Evolutionary conservation across 2,797 vertebrate genomes (phyloP).

Genomic region (Pempheris klunzingeri): DNA sequence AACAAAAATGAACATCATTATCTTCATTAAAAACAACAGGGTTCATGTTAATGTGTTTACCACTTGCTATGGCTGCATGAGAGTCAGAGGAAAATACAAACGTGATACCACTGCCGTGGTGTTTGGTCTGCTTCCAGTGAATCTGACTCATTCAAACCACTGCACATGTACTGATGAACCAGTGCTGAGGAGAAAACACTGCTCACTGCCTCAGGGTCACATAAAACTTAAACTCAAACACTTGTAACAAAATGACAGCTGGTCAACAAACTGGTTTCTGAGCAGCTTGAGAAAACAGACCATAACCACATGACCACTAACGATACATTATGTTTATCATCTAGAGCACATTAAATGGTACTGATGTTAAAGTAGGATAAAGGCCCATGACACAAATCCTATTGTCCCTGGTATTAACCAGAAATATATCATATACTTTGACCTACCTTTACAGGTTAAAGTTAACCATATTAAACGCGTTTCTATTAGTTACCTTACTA

Average conservation of each 20-base stretch:
- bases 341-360: not conserved
- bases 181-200: not conserved
- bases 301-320: too few relatives aligned
- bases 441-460: not conserved
- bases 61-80: not conserved
- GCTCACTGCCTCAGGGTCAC: not conserved
- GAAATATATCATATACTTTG: not conserved
- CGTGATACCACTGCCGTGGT: not conserved
- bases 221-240: not conserved
- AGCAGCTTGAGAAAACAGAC: not conserved
- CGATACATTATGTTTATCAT: too few relatives aligned
- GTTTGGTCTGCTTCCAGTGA: conserved; percentile 18
- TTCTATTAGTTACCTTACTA: not conserved
- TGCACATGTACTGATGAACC: not conserved
- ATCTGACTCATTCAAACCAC: conserved; percentile 10
- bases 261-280: not conserved
- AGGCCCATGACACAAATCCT: not conserved
- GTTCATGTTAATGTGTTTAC: not conserved
- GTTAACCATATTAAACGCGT: not conserved
- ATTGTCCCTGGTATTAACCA: not conserved
- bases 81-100: not conserved
- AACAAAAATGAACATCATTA: not conserved
- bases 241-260: not conserved
- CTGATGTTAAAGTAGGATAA: not conserved
- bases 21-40: not conserved